Conservation (phyloP, 2,113 vertebrate species). For the Plestiodon gilberti region DNA sequence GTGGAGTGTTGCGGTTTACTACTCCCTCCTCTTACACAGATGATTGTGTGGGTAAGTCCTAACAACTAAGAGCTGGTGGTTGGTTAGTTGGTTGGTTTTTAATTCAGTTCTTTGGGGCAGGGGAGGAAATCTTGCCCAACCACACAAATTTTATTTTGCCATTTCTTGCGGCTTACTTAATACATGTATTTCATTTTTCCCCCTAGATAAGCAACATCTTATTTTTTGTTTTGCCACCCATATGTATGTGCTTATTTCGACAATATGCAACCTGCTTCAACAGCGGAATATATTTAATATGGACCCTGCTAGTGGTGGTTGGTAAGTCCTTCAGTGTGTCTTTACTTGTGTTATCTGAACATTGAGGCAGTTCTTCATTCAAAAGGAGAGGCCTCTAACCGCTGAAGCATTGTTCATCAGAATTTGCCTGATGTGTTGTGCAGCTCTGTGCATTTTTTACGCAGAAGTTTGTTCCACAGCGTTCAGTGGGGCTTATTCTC, state of each 20-base stretch:
- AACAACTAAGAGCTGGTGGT: too few relatives aligned
- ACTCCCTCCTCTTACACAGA: neutral
- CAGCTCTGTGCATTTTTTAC: too few relatives aligned
- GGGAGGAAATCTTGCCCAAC: too few relatives aligned
- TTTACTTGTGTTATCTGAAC: neutral
- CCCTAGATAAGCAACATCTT: conserved; percentile 97
- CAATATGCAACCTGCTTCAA: conserved; percentile 98
- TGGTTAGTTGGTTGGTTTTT: too few relatives aligned
- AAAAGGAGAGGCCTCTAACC: conserved; percentile 33
- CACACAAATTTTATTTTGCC: neutral
- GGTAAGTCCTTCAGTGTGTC: conserved; percentile 83
- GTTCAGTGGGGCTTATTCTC: too few relatives aligned
- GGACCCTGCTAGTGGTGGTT: conserved; percentile 94
- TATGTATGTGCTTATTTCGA: conserved; percentile 96
- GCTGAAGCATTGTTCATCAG: conserved; percentile 19
- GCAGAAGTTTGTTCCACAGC: too few relatives aligned
- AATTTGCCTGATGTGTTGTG: neutral
- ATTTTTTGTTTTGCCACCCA: conserved; percentile 96
- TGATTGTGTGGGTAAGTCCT: neutral
- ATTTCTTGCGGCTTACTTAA: conserved; percentile 49
- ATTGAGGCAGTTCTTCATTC: conserved; percentile 43
- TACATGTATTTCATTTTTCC: conserved; percentile 52
- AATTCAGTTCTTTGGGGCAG: too few relatives aligned
- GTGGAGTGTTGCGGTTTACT: neutral
- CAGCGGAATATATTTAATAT: conserved; percentile 98